Evolutionary conservation across 2,797 vertebrate species (phyloP).

Genomic region (Phyllotis vaccarum): DNA sequence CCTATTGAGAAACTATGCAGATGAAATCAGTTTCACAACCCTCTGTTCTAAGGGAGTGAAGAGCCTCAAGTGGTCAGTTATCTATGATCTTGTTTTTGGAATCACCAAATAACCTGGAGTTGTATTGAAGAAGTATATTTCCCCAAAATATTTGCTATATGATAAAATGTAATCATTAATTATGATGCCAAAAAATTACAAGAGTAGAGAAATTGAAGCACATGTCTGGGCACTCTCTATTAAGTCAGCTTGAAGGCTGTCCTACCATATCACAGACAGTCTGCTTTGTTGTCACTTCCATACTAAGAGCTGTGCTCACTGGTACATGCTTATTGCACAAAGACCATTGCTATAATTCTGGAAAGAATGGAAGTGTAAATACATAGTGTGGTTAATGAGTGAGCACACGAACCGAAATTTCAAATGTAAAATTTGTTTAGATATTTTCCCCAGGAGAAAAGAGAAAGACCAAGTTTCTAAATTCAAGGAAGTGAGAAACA

Average conservation of each 20-base stretch:
- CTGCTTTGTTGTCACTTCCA: background rate
- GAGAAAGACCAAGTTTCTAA: slow-evolving; percentile 44
- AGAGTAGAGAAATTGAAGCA: background rate
- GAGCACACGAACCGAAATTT: background rate
- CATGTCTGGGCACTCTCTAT: background rate
- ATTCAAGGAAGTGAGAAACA: slow-evolving; percentile 22
- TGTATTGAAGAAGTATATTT: background rate
- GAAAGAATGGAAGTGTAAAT: background rate
- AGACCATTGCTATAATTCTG: background rate
- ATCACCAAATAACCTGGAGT: background rate
- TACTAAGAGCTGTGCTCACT: background rate
- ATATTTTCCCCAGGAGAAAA: background rate
- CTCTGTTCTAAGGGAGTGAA: background rate
- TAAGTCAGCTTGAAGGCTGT: background rate
- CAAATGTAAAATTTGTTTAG: background rate
- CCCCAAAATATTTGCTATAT: background rate
- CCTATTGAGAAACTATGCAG: background rate
- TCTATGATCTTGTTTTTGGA: background rate
- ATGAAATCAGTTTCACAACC: background rate
- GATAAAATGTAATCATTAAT: background rate
- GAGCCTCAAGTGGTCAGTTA: background rate
- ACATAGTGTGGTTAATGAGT: slow-evolving; percentile 10
- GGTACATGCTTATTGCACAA: background rate
- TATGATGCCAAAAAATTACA: background rate
- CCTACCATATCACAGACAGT: background rate